phyloP scores from a whole-genome alignment of 2,113 vertebrate species.

The Corvus moneduloides region DNA sequence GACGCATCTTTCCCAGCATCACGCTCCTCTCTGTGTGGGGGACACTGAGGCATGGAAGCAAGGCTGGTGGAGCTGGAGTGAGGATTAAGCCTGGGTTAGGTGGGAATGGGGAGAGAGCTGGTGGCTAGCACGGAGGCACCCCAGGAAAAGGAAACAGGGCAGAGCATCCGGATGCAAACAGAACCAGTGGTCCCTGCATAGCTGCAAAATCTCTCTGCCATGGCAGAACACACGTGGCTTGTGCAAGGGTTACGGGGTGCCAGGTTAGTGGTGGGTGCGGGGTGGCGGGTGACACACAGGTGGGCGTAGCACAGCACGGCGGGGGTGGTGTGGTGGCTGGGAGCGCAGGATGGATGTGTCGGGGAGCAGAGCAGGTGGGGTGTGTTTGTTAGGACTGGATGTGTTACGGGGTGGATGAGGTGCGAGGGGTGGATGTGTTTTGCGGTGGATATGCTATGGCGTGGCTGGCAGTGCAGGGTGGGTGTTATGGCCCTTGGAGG shows the following conservation, averaged over 20 bases:
- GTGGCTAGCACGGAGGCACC: not conserved
- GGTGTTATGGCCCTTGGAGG: fast-evolving
- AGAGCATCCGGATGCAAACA: not conserved
- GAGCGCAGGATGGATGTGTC: fast-evolving
- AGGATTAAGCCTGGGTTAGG: not conserved
- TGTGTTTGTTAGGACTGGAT: not conserved
- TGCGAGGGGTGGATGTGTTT: not conserved
- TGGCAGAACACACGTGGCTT: not conserved
- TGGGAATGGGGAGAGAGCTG: not conserved
- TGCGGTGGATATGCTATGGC: not conserved
- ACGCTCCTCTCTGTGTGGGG: fast-evolving
- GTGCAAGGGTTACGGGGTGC: fast-evolving
- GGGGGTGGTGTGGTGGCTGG: not conserved
- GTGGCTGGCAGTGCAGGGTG: fast-evolving
- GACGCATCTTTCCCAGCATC: not conserved
- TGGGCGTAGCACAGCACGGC: fast-evolving
- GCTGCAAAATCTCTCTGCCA: not conserved
- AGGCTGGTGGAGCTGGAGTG: not conserved
- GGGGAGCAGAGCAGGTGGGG: not conserved
- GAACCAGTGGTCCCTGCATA: not conserved
- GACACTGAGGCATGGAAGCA: not conserved
- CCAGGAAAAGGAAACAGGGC: not conserved
- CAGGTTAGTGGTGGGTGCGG: fast-evolving
- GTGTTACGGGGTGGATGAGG: not conserved
- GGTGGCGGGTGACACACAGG: fast-evolving